Evolutionary conservation across 1,140 invertebrate genomes (phyloP).

Genomic region (Tetramorium simillimum): DNA sequence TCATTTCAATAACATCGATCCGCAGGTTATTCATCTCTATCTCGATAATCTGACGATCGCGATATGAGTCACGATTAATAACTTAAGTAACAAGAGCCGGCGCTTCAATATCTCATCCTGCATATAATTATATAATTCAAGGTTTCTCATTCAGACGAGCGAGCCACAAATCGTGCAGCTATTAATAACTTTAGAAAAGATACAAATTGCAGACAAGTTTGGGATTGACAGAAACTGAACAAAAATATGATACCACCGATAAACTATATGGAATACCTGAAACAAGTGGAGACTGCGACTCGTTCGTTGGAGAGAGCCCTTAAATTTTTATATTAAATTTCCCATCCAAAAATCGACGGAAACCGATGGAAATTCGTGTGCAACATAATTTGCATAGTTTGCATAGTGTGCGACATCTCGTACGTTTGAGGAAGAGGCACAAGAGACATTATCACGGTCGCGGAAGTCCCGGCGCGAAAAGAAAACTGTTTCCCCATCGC

Average conservation of each 20-base stretch:
- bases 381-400: background rate
- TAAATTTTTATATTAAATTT: background rate
- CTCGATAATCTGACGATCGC: slow-evolving; percentile 44
- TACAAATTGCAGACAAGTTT: background rate
- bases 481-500: slow-evolving; percentile 14
- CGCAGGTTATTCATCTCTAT: slow-evolving; percentile 34
- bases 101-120: background rate
- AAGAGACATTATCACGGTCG: background rate
- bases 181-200: background rate
- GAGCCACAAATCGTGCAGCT: background rate
- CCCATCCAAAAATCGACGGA: background rate
- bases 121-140: slow-evolving; percentile 33
- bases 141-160: background rate
- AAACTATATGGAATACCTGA: background rate
- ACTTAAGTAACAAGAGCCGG: slow-evolving; percentile 21
- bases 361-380: background rate
- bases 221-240: background rate
- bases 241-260: background rate
- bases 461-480: slow-evolving; percentile 37
- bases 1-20: slow-evolving; percentile 53
- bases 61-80: slow-evolving; percentile 40
- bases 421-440: background rate
- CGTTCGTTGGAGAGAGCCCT: background rate
- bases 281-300: background rate
- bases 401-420: background rate